phyloP scores from a whole-genome alignment of 64 coral and sea anemone genomes.

The Montipora foliosa region DNA sequence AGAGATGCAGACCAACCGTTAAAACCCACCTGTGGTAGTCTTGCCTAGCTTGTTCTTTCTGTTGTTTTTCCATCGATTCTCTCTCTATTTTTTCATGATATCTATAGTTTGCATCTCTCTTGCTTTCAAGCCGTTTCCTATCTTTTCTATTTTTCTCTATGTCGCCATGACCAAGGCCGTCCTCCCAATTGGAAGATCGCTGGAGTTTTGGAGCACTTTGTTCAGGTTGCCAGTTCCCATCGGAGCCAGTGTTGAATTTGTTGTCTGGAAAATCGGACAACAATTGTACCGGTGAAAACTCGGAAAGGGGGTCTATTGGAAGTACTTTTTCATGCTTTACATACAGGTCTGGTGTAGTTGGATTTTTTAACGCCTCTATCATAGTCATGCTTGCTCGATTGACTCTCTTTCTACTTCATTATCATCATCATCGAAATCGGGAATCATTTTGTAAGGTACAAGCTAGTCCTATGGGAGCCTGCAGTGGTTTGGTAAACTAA shows the following conservation, averaged over 20 bases:
- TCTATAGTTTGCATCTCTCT: conserved; percentile 71
- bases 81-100: conserved; percentile 71
- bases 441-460: too few relatives aligned
- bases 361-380: too few relatives aligned
- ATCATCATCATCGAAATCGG: too few relatives aligned
- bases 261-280: conserved; percentile 62
- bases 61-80: conserved; percentile 66
- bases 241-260: conserved; percentile 71
- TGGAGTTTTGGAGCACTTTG: conserved; percentile 20
- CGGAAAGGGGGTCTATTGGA: too few relatives aligned
- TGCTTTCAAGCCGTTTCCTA: conserved; percentile 59
- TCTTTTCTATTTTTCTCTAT: conserved; percentile 48
- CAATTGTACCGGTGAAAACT: neutral
- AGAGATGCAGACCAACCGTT: too few relatives aligned
- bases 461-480: too few relatives aligned
- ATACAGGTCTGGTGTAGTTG: too few relatives aligned
- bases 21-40: conserved; percentile 76
- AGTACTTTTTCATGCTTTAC: too few relatives aligned
- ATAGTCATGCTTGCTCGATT: too few relatives aligned
- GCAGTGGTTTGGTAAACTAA: too few relatives aligned
- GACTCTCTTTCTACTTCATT: too few relatives aligned
- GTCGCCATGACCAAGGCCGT: conserved; percentile 85
- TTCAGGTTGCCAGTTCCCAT: conserved; percentile 83
- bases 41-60: conserved; percentile 61
- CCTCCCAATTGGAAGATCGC: conserved; percentile 82